Base-by-base conservation (phyloP, 2,888 invertebrate genomes). In the Cristatella mucedo region DNA sequence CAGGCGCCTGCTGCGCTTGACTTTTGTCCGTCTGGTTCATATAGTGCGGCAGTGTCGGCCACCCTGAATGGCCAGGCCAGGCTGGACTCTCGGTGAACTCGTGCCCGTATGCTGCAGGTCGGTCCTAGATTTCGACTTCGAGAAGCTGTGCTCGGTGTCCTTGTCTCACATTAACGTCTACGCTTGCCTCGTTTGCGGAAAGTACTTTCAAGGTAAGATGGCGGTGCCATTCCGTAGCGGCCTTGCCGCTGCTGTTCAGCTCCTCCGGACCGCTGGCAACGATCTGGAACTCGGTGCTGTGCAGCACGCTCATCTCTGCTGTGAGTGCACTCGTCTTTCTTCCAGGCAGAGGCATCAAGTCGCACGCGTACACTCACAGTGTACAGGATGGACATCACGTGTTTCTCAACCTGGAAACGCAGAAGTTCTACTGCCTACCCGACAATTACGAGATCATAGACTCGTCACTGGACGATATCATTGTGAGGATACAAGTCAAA, bases 361-460 rank as follows among this genome's bases (percentile, higher is more conserved):
- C 97, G 0, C 89, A 97, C 70, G 97, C 97, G 0, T 97, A 97
- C 63, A 93, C 93, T 0, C 97, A 99, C 68, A 91, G 93, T 41
- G 91, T 99, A 2, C 86, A 87, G 30, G 91, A 91, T 54, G 80
- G 85, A 43, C 97, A 99, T 69, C 93, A 93, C 72, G 95, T 99
- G 1, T 99, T 84, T 59, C 72, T 97, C 9, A 99, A 99, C 71
- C 73, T 99, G 38, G 85, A 84, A 53, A 93, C 95, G 0, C 71
- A 97, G 44, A 84, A 87, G 60, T 99, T 97, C 68, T 99, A 97
- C 67, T 99, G 97, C 62, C 71, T 99, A 45, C 97, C 97, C 1
- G 97, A 99, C 62, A 97, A 97, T 67, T 99, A 99, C 71, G 91
- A 97, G 73, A 87, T 99, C 52, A 84, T 93, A 53, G 89, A 87